Conservation (phyloP, 2,797 vertebrate species). For the Danio aesculapii region DNA sequence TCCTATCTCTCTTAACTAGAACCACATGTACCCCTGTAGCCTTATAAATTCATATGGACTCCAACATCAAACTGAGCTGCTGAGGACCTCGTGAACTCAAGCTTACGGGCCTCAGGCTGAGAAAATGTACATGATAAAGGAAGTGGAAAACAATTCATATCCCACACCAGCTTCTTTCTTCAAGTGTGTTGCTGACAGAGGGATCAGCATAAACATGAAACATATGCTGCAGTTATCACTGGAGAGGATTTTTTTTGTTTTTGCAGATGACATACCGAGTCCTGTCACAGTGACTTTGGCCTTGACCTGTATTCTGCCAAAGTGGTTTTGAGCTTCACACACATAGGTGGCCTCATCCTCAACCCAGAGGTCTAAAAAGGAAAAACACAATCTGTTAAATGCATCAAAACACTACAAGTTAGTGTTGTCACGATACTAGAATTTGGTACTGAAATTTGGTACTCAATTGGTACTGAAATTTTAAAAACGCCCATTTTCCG, state of each 20-base stretch:
- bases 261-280: slow-evolving; percentile 81
- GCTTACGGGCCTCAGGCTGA: slow-evolving; percentile 1
- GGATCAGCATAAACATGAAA: slow-evolving; percentile 14
- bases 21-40: slow-evolving; percentile 16
- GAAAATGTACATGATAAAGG: slow-evolving; percentile 33
- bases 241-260: background rate
- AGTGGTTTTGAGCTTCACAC: slow-evolving; percentile 95
- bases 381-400: background rate
- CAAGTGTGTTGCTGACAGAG: slow-evolving; percentile 19
- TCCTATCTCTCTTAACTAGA: slow-evolving; percentile 15
- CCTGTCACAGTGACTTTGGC: slow-evolving; percentile 89
- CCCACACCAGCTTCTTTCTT: background rate
- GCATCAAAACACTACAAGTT: background rate
- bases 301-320: slow-evolving; percentile 88
- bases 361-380: slow-evolving; percentile 87
- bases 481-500: too few species aligned
- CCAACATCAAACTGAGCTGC: slow-evolving; percentile 3
- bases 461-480: too few species aligned
- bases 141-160: slow-evolving; percentile 17
- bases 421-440: too few species aligned
- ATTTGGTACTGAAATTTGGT: too few species aligned
- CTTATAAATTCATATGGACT: slow-evolving; percentile 25
- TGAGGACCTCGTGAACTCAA: slow-evolving; percentile 1
- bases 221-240: background rate
- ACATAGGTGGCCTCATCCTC: slow-evolving; percentile 89